Conservation (phyloP, 2,888 invertebrate genomes). For the Notodonta dromedarius region DNA sequence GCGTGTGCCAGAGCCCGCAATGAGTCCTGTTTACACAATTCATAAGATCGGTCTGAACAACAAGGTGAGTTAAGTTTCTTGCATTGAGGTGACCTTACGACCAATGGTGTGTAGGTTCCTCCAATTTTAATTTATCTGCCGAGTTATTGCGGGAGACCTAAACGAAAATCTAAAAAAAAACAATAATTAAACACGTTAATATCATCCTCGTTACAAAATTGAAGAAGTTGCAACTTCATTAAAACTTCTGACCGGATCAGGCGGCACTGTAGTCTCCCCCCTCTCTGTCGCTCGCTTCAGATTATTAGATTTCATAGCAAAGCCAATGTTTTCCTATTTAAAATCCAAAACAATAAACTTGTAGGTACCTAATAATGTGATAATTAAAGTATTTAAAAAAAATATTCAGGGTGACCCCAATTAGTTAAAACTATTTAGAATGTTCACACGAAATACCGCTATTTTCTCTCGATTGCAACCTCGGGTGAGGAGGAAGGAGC, state of each 20-base stretch:
- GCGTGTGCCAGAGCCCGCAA: conserved; percentile 33
- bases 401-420: no score
- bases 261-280: background rate
- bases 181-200: background rate
- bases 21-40: conserved; percentile 70
- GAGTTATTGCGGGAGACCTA: no score
- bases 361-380: no score
- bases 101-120: no score
- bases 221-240: background rate
- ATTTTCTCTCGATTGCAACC: conserved; percentile 17
- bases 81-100: no score
- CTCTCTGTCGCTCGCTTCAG: background rate
- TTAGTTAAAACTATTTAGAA: background rate
- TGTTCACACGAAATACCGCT: background rate
- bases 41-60: conserved; percentile 62
- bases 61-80: conserved; percentile 58
- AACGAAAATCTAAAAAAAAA: no score
- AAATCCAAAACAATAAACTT: background rate
- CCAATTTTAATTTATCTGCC: no score
- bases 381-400: no score
- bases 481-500: conserved; percentile 30
- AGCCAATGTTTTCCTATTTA: background rate
- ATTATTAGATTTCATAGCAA: background rate
- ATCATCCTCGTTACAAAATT: background rate
- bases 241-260: background rate